A percentile compares a stretch with the other conserved stretches of the same genome.
Conservation (phyloP, 2,888 invertebrate species). For the Phengaris arion region DNA sequence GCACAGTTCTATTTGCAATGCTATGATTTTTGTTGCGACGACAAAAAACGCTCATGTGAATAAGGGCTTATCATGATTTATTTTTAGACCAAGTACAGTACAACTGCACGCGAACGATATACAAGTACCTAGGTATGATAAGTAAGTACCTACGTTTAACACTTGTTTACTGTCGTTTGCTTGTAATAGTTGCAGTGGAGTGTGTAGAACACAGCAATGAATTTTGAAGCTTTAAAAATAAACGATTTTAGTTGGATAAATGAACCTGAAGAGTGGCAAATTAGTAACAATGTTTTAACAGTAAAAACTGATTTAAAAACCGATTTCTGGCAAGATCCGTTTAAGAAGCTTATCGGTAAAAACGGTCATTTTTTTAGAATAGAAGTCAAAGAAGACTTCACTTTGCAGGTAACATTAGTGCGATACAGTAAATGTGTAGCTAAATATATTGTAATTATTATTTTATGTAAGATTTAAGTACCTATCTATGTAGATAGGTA, state of each 20-base stretch:
- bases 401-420: slow-evolving; percentile 51
- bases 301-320: slow-evolving; percentile 57
- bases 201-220: background rate
- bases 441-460: no score
- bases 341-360: slow-evolving; percentile 55
- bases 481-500: no score
- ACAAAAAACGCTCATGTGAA: no score
- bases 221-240: slow-evolving; percentile 37
- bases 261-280: slow-evolving; percentile 54
- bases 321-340: slow-evolving; percentile 67
- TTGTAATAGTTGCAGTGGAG: background rate
- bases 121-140: no score
- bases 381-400: slow-evolving; percentile 56
- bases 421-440: background rate
- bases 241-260: slow-evolving; percentile 59
- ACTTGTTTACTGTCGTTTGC: background rate
- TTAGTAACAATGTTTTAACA: slow-evolving; percentile 43
- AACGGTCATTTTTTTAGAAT: slow-evolving; percentile 60
- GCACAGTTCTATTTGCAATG: no score
- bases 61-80: no score
- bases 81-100: no score
- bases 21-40: no score
- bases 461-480: no score
- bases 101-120: no score
- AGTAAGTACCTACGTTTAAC: background rate